Base-by-base conservation (phyloP, 1,140 invertebrate genomes). In the Trialeurodes vaporariorum region DNA sequence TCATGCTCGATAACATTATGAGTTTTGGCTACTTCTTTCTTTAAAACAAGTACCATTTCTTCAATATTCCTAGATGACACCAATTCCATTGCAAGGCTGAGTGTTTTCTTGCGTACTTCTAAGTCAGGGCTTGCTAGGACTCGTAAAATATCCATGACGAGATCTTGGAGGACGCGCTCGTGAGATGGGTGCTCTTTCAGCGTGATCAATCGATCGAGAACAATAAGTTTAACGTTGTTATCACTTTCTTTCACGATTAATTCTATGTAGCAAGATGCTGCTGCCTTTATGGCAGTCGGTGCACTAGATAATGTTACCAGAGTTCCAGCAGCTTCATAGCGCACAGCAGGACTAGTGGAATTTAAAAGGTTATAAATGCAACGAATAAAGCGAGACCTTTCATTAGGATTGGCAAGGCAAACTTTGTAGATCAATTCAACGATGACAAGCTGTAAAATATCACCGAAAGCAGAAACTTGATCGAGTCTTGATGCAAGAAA, bases 401-500 rank as follows among this genome's bases (percentile, higher is more conserved):
- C 97, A 13, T 87, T 86, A n/a, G 96, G 96, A 84, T 98, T 98
- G 17, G 91, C 88, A 78, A 98, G 92, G 75, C 96, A 99, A 61
- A 95, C 96, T 86, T 99, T 99, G 76, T 99, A 99, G 74, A 99
- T 99, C 0, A 99, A 83, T 79, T 99, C 97, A 0, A 99, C 97
- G 76, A 99, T 99, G 25, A 99, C 94, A 58, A 99, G 81, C 77
- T 99, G 98, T 9, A 99, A 80, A 72, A 98, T 99, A 78, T 99
- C 97, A 17, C 95, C 96, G 79, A 99, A 99, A 27, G 86, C 87
- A 72, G 92, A 90, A 61, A 96, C 93, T 80, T 93, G 90, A 77
- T 98, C 96, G 61, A 99, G 87, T 77, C 96, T 96, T 9, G 91
- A 90, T 58, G 92, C 90, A 27, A 99, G 82, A 79, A 98, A 99